Conservation (phyloP, 2,888 invertebrate genomes). For the Machimus atricapillus region DNA sequence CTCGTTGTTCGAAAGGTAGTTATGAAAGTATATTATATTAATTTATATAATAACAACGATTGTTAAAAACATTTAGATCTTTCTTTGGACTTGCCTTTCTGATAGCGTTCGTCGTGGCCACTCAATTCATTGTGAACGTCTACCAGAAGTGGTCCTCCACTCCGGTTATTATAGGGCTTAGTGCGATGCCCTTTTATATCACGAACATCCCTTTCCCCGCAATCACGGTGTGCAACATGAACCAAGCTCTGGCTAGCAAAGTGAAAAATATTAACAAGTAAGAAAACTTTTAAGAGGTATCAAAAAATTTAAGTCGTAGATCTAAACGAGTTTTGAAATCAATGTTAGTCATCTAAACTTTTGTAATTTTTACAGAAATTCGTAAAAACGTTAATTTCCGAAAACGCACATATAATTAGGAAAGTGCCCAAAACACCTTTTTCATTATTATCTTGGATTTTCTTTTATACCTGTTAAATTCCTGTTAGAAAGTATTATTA, state of each 20-base stretch:
- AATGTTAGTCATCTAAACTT: too few species aligned
- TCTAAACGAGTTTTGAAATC: too few species aligned
- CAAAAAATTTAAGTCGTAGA: too few species aligned
- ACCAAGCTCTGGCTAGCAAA: constrained; percentile 74
- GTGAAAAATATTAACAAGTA: constrained; percentile 63
- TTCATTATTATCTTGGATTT: too few species aligned
- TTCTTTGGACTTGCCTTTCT: constrained; percentile 77
- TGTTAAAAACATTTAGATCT: constrained; percentile 61
- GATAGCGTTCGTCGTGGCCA: constrained; percentile 64
- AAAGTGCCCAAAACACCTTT: too few species aligned
- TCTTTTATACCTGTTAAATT: too few species aligned
- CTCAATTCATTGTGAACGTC: constrained; percentile 72
- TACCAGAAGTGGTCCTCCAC: constrained; percentile 75
- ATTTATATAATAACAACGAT: background rate
- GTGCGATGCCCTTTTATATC: constrained; percentile 73
- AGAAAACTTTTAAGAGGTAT: background rate
- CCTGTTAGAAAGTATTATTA: too few species aligned
- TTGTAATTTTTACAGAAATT: too few species aligned
- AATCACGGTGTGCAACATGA: constrained; percentile 84
- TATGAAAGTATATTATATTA: background rate
- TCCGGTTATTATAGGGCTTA: constrained; percentile 80
- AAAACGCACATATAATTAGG: too few species aligned
- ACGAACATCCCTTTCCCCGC: constrained; percentile 81
- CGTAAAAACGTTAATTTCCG: too few species aligned
- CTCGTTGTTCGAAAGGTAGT: constrained; percentile 51